Percentiles rank a stretch among this genome's conserved stretches.
phyloP scores from a whole-genome alignment of 2,797 vertebrate genomes.

The Anolis apletophallus region DNA sequence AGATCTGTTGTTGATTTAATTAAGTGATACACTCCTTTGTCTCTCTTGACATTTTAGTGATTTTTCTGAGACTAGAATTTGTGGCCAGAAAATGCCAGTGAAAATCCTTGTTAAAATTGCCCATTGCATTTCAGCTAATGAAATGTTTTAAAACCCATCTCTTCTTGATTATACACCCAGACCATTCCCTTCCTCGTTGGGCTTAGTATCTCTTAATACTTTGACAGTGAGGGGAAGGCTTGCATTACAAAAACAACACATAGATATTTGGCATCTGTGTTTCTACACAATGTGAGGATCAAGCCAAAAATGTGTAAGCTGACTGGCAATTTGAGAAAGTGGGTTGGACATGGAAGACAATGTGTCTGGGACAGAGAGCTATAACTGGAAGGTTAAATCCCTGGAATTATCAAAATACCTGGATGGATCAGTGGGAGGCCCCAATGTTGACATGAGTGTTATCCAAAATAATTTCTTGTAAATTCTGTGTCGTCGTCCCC shows the following conservation, averaged over 20 bases:
- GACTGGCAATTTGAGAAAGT: neutral
- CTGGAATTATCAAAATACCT: neutral
- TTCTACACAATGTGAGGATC: neutral
- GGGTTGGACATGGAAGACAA: conserved; percentile 1
- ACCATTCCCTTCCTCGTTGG: neutral
- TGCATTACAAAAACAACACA: neutral
- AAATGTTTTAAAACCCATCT: neutral
- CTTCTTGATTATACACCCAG: neutral
- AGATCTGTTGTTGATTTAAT: neutral
- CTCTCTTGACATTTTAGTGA: neutral
- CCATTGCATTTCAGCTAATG: neutral
- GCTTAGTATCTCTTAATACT: neutral
- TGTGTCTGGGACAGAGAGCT: neutral
- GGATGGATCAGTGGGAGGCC: neutral
- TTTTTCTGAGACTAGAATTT: neutral
- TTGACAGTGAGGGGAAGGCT: neutral
- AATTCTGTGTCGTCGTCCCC: neutral
- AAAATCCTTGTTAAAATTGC: neutral
- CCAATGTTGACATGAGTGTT: neutral
- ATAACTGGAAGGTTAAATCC: neutral
- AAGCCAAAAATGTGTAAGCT: too few species aligned
- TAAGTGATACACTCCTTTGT: neutral
- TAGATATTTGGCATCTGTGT: neutral
- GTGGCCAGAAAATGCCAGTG: neutral
- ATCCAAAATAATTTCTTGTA: conserved; percentile 2